Evolutionary conservation across 1,140 invertebrate species (phyloP), one percentile per base, ranked within the genome.

Genomic region (Eumaeus atala): DNA sequence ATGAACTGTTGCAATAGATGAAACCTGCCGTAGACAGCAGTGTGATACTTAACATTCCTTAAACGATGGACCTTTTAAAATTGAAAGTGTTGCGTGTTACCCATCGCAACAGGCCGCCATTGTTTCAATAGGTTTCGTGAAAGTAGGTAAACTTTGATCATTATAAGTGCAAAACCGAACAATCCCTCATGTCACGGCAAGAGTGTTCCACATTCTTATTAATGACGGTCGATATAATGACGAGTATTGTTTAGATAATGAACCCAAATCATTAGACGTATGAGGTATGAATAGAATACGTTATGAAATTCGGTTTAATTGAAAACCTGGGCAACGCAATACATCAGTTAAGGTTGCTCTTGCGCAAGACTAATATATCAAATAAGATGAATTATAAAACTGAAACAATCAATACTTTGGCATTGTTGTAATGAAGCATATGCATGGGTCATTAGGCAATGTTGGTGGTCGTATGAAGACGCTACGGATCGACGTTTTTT

Each of bases 111-210:
- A 52, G 65, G 62, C 53, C 48, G 64, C 56, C 58, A 74, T 76
- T 74, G 71, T 75, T 72, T 58, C 33, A 62, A 12, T 36, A 52
- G 51, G 54, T 40, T 3, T 36, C 59, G 69, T 56, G 72, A 79
- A 75, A 77, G 74, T 70, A 53, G 58, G 57, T 56, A 71, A 72
- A 72, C 68, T 66, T 62, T 54, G 47, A 40, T 9, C 17, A 40
- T 9, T 42, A 65, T 50, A 58, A 56, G 56, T 36, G 42, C 47
- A 17, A 53, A 57, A 58, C 17, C 34, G 54, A 73, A 77, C 72
- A 69, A 72, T 77, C 62, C 58, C 44, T 54, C 50, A 58, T 51
- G 61, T 52, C 61, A 37, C 36, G 14, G 36, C 12, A 14, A 34
- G 21, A 12, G 33, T n/a, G n/a, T 35, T 36, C 33, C 7, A 40